Conservation (phyloP, 1,140 invertebrate genomes). For the Parapsyche elsis region DNA sequence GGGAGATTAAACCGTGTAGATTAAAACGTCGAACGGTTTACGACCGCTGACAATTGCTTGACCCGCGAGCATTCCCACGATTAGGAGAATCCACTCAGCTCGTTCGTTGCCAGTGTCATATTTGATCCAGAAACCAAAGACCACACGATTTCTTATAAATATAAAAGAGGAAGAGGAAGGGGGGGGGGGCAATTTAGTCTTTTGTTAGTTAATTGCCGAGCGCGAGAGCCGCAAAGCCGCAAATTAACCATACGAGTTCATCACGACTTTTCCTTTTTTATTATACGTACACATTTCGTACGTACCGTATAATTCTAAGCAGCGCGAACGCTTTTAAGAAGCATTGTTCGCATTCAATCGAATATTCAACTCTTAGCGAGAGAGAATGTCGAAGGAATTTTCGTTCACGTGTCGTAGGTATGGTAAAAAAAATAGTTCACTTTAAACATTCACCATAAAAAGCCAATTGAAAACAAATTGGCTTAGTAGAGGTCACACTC, state of each 20-base stretch:
- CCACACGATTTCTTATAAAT: background rate
- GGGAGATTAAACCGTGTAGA: too few species aligned
- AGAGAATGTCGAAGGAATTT: background rate
- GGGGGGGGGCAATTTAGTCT: background rate
- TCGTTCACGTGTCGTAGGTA: too few species aligned
- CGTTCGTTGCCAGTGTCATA: too few species aligned
- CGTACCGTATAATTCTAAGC: too few species aligned
- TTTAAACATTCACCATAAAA: too few species aligned
- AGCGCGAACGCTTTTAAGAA: background rate
- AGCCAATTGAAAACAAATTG: too few species aligned
- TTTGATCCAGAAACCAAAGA: background rate
- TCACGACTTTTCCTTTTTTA: constrained; percentile 9
- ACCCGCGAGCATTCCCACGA: background rate
- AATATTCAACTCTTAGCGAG: background rate
- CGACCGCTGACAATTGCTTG: too few species aligned
- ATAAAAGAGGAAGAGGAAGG: background rate
- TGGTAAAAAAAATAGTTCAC: too few species aligned
- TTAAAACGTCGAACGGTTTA: too few species aligned
- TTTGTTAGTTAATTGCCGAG: constrained; percentile 19
- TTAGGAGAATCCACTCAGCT: background rate
- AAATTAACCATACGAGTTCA: constrained; percentile 23
- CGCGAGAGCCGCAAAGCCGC: background rate
- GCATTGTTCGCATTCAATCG: constrained; percentile 17
- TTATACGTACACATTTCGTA: background rate
- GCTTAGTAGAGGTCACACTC: too few species aligned